phyloP scores from a whole-genome alignment of 2,113 vertebrate species.

The Ia io region DNA sequence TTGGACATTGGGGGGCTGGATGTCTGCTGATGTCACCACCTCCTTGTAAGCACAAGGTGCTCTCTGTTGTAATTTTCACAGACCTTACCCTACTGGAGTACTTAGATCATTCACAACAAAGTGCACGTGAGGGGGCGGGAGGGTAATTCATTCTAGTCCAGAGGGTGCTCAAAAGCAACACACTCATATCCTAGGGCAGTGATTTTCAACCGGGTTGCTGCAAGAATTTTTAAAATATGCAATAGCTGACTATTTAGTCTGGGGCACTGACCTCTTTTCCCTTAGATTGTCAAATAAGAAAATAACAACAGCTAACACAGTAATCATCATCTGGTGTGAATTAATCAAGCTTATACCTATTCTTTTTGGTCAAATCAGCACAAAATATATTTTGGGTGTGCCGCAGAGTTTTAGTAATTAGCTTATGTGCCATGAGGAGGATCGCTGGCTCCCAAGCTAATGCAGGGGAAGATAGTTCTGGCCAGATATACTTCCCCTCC shows the following conservation, averaged over 20 bases:
- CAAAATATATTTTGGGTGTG: neutral
- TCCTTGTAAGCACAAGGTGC: neutral
- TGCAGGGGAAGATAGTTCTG: neutral
- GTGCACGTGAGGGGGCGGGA: no score
- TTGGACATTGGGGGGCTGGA: neutral
- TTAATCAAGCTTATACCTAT: neutral
- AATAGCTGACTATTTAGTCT: no score
- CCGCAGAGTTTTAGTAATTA: neutral
- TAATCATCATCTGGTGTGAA: neutral
- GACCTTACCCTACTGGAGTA: no score
- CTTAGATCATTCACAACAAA: neutral
- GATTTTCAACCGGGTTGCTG: neutral
- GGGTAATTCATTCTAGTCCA: neutral
- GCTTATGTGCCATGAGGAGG: neutral
- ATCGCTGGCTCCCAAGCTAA: neutral
- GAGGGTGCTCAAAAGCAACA: neutral
- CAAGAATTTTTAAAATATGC: neutral
- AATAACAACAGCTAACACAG: neutral
- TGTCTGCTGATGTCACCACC: neutral
- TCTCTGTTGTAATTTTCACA: no score
- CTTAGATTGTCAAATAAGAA: neutral
- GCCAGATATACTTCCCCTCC: neutral
- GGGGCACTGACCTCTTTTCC: no score
- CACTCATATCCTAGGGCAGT: neutral
- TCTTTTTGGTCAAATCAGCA: neutral